A percentile compares a stretch with the other conserved stretches of the same genome.
These are phyloP conservation scores for Camponotus fellah DNA, from an alignment of 2,888 invertebrate genomes.

Conservation along the genomic window DNA sequence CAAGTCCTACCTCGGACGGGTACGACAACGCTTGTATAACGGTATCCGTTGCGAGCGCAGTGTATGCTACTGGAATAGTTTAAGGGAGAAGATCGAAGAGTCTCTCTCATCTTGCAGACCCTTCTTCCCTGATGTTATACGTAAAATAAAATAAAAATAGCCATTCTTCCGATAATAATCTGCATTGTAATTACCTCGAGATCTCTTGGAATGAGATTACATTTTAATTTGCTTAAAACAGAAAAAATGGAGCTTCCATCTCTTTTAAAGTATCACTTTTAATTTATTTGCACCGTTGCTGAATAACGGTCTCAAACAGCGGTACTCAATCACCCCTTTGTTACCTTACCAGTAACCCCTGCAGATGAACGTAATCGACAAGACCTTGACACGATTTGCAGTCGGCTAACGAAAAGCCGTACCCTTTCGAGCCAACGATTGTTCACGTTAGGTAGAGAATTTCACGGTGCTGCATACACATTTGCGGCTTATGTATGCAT, in stretches of 20 bases:
- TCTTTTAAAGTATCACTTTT: constrained; percentile 33
- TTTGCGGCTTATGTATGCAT: neutral
- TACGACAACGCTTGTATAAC: constrained; percentile 43
- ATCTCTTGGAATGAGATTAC: constrained; percentile 1
- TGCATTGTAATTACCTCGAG: neutral
- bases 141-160: neutral
- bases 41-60: constrained; percentile 35
- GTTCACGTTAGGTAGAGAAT: constrained; percentile 63
- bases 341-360: constrained; percentile 5
- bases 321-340: constrained; percentile 56
- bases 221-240: constrained; percentile 24
- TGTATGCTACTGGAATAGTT: constrained; percentile 30
- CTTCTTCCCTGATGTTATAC: neutral
- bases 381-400: constrained; percentile 66
- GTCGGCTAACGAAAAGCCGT: constrained; percentile 71
- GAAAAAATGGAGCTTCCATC: constrained; percentile 16
- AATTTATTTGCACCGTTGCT: constrained; percentile 39
- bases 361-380: constrained; percentile 40
- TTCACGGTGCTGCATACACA: constrained; percentile 67
- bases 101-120: neutral
- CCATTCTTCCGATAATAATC: neutral
- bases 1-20: constrained; percentile 21
- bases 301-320: constrained; percentile 53
- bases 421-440: constrained; percentile 76
- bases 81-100: constrained; percentile 35